Percentiles rank a stretch among this genome's conserved stretches.
phyloP scores from a whole-genome alignment of 2,797 vertebrate species.

The Premnoplex brunnescens region DNA sequence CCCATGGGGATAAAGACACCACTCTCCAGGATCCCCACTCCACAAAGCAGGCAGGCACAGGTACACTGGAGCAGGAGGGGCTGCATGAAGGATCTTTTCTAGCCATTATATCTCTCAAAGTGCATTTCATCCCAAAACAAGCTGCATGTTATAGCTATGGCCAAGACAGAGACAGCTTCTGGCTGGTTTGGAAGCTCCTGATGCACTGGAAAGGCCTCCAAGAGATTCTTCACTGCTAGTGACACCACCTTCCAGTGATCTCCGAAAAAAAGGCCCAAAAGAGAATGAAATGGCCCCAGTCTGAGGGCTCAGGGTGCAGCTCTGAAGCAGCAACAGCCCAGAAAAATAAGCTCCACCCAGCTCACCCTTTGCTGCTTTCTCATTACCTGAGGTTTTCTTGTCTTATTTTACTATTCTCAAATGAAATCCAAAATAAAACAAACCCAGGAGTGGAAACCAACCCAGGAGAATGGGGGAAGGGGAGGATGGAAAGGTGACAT shows the following conservation, averaged over 20 bases:
- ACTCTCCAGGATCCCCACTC: neutral
- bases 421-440: neutral
- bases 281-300: accelerated
- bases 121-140: neutral
- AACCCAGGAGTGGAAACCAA: neutral
- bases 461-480: neutral
- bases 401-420: neutral
- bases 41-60: neutral
- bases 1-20: neutral
- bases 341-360: neutral
- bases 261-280: neutral
- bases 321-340: neutral
- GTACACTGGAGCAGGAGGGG: neutral
- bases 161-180: neutral
- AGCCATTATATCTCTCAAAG: accelerated
- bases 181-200: neutral
- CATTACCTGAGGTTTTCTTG: neutral
- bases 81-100: neutral
- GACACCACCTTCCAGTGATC: neutral
- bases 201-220: neutral
- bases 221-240: neutral
- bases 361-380: neutral
- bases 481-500: neutral
- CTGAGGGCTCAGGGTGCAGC: neutral
- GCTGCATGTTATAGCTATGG: neutral